Evolutionary conservation across 2,113 vertebrate genomes (phyloP).

Genomic region (human): DNA sequence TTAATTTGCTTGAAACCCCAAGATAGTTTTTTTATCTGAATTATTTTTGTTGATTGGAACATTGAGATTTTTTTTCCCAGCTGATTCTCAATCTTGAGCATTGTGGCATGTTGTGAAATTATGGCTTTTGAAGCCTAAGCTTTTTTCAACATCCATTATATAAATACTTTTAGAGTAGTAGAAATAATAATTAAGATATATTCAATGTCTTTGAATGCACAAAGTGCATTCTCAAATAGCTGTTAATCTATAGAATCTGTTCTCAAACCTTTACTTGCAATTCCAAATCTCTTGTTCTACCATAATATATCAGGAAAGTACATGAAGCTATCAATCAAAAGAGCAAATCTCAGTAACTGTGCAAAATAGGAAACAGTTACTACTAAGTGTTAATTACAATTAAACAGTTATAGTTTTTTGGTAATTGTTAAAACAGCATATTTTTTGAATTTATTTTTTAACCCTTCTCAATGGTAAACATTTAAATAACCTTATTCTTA

Average conservation of each 20-base stretch:
- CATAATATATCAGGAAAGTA: neutral
- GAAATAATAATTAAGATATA: neutral
- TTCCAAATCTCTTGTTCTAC: neutral
- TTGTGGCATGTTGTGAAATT: neutral
- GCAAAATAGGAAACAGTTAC: neutral
- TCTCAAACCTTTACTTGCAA: neutral
- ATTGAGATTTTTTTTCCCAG: neutral
- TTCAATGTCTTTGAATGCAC: neutral
- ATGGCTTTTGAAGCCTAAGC: neutral
- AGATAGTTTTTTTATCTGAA: slow-evolving; percentile 29
- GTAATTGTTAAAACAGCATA: neutral
- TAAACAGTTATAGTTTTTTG: too few species aligned
- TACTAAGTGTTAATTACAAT: too few species aligned
- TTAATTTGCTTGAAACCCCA: neutral
- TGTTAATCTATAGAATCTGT: neutral
- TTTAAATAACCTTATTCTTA: slow-evolving; percentile 16
- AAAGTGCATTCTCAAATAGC: neutral
- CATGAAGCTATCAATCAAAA: neutral
- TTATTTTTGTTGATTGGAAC: neutral
- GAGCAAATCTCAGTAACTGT: neutral
- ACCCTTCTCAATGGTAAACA: neutral
- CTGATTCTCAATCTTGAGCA: neutral
- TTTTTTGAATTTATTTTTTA: slow-evolving; percentile 17
- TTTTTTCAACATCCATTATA: neutral
- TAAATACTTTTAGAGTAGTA: neutral